A percentile compares a stretch with the other conserved stretches of the same genome.
phyloP scores from a whole-genome alignment of 2,888 invertebrate genomes.

The Amphipoea oculea region DNA sequence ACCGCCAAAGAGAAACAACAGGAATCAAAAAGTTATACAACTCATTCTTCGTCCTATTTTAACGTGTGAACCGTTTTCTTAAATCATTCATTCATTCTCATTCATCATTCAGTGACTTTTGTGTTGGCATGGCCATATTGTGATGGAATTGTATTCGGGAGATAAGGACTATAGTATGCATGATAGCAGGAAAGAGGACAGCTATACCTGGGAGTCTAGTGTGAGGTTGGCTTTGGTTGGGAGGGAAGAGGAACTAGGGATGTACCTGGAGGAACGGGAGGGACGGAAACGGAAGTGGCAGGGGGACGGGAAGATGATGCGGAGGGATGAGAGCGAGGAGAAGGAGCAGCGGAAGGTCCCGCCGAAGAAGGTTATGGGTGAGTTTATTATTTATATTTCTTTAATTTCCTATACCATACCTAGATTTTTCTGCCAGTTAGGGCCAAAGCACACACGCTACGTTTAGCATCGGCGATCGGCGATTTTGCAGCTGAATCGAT shows the following conservation, averaged over 20 bases:
- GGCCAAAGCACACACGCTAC: too few relatives aligned
- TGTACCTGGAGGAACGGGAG: slow-evolving; percentile 86
- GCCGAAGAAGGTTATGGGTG: slow-evolving; percentile 87
- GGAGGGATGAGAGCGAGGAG: slow-evolving; percentile 83
- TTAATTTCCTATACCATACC: too few relatives aligned
- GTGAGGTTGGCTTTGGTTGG: slow-evolving; percentile 80
- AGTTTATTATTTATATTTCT: slow-evolving; percentile 64
- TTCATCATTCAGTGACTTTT: slow-evolving; percentile 80
- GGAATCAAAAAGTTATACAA: slow-evolving; percentile 96
- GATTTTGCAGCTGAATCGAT: too few relatives aligned
- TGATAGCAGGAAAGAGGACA: slow-evolving; percentile 82
- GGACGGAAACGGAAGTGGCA: slow-evolving; percentile 88
- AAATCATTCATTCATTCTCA: slow-evolving; percentile 70
- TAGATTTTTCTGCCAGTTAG: too few relatives aligned
- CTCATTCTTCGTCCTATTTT: slow-evolving; percentile 96
- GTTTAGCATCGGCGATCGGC: too few relatives aligned
- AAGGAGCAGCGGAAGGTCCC: slow-evolving; percentile 85
- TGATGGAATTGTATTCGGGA: slow-evolving; percentile 82
- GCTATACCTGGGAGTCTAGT: slow-evolving; percentile 83
- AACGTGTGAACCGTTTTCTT: slow-evolving; percentile 83
- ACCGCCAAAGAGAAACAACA: slow-evolving; percentile 95
- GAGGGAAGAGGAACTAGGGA: slow-evolving; percentile 82
- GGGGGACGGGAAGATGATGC: slow-evolving; percentile 80
- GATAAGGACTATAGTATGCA: slow-evolving; percentile 82
- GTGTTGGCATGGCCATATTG: slow-evolving; percentile 77